Percentiles rank a stretch among this genome's conserved stretches.
Evolutionary conservation across 2,797 vertebrate genomes (phyloP).

Genomic region (Orestias chungarensis): DNA sequence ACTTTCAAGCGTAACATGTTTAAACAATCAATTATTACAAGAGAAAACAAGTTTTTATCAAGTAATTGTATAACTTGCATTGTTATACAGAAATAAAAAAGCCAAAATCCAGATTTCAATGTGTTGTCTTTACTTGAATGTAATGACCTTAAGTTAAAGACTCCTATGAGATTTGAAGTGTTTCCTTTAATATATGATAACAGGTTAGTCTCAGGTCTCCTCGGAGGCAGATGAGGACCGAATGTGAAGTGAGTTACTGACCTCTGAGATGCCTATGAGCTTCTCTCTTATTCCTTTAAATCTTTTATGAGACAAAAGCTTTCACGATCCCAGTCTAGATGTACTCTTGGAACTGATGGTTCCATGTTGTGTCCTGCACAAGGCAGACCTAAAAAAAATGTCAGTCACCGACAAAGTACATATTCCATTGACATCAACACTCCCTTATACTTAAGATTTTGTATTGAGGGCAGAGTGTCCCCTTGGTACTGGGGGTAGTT

Average conservation of each 20-base stretch:
- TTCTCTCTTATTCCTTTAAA: conserved; percentile 29
- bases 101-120: background rate
- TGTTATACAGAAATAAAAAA: too few species aligned
- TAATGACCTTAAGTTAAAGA: background rate
- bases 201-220: background rate
- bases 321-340: conserved; percentile 14
- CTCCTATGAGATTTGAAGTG: background rate
- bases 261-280: conserved; percentile 21
- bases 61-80: too few species aligned
- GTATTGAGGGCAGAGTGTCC: conserved; percentile 54
- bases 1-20: background rate
- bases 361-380: conserved; percentile 18
- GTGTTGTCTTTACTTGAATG: background rate
- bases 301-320: conserved; percentile 20
- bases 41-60: too few species aligned
- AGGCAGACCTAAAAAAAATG: conserved; percentile 32
- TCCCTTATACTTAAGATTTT: conserved; percentile 22
- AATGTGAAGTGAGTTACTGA: conserved; percentile 9
- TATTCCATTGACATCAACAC: conserved; percentile 23
- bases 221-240: background rate
- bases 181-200: background rate
- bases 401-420: conserved; percentile 22
- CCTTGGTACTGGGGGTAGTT: conserved; percentile 33
- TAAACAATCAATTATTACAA: too few species aligned
- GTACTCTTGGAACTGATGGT: conserved; percentile 10